These are phyloP conservation scores for Acyrthosiphon pisum DNA, from an alignment of 1,140 invertebrate species.

Conservation along the genomic window DNA sequence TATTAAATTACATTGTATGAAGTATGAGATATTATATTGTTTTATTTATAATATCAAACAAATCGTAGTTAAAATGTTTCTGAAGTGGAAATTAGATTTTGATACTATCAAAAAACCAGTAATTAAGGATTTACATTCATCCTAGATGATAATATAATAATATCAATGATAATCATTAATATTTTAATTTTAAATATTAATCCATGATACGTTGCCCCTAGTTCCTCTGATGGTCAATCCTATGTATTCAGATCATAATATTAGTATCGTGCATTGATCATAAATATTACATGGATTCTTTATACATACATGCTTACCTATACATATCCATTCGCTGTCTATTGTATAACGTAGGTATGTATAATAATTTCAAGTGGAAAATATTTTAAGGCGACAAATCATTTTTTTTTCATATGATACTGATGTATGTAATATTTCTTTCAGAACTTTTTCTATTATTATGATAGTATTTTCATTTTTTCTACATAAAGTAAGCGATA, in stretches of 20 bases:
- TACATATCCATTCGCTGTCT: background rate
- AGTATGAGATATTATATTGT: too few relatives aligned
- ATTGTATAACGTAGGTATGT: background rate
- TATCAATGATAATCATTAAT: too few relatives aligned
- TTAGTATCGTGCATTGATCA: background rate
- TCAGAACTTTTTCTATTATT: constrained; percentile 18
- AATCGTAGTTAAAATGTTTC: too few relatives aligned
- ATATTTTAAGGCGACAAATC: background rate
- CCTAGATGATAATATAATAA: too few relatives aligned
- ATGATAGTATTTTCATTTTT: constrained; percentile 15
- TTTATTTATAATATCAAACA: too few relatives aligned
- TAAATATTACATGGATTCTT: background rate
- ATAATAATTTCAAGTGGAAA: background rate
- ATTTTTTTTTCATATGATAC: background rate
- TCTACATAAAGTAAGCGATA: background rate
- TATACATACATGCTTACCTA: background rate
- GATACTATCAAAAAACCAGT: too few relatives aligned
- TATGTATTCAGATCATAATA: background rate
- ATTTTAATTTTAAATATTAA: too few relatives aligned
- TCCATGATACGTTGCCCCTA: background rate
- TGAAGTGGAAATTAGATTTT: background rate
- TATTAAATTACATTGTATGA: too few relatives aligned
- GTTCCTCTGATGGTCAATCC: background rate
- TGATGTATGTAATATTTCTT: background rate
- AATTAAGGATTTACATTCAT: too few relatives aligned